A percentile compares a stretch with the other conserved stretches of the same genome.
These are phyloP conservation scores for Chaetodon auriga DNA, from an alignment of 2,113 vertebrate species.

Conservation along the genomic window DNA sequence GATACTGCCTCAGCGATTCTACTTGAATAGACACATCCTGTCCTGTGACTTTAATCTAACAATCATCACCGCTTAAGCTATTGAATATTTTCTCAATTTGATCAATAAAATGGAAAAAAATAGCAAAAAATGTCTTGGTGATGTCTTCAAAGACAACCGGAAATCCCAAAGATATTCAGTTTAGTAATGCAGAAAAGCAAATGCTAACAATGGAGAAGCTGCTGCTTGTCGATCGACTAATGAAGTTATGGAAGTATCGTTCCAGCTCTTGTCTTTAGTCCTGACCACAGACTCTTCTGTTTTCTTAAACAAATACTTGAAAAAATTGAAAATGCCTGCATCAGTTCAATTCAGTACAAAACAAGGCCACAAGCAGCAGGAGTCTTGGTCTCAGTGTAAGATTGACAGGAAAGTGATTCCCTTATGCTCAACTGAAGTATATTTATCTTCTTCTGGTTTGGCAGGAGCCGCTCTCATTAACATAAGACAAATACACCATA, in stretches of 20 bases:
- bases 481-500: slow-evolving; percentile 55
- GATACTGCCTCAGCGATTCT: not conserved
- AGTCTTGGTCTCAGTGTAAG: not conserved
- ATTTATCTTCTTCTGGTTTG: slow-evolving; percentile 62
- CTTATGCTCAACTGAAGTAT: slow-evolving; percentile 44
- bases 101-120: not conserved
- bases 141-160: not conserved
- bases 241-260: not conserved
- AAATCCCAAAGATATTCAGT: not conserved
- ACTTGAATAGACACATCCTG: not conserved
- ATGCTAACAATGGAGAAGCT: not conserved
- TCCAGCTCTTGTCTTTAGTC: not conserved
- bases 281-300: slow-evolving; percentile 2
- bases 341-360: slow-evolving; percentile 1
- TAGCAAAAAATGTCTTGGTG: not conserved
- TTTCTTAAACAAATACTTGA: slow-evolving; percentile 21
- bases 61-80: too few species aligned
- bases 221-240: not conserved
- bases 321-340: not conserved
- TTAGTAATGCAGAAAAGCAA: not conserved
- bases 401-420: slow-evolving; percentile 35
- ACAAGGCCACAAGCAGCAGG: slow-evolving; percentile 11
- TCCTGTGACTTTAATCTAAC: not conserved
- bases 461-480: slow-evolving; percentile 56
- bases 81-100: not conserved